These are phyloP conservation scores for Erpetoichthys calabaricus DNA, from an alignment of 2,797 vertebrate genomes.

Conservation along the genomic window DNA sequence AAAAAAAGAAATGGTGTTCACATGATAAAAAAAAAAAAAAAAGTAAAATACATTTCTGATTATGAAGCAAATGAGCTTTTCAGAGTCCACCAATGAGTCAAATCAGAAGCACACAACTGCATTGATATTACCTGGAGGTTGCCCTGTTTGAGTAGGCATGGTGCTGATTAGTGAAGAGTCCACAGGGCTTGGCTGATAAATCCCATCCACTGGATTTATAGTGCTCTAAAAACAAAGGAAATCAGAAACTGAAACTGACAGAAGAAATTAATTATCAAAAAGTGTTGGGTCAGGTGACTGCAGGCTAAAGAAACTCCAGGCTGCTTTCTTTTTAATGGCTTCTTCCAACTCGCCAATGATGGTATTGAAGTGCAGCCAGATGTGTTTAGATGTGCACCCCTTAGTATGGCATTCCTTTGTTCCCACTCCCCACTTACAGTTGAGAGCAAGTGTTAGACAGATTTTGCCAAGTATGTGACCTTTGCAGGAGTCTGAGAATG, in stretches of 20 bases:
- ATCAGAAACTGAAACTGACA: constrained; percentile 13
- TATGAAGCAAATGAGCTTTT: not conserved
- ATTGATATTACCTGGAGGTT: constrained; percentile 68
- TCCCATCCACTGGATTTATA: constrained; percentile 95
- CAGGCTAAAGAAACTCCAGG: constrained; percentile 43
- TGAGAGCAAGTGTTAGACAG: too few species aligned
- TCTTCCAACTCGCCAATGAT: too few species aligned
- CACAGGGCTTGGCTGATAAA: constrained; percentile 78
- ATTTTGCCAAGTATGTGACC: too few species aligned
- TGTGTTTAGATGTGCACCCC: too few species aligned
- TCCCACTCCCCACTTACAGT: too few species aligned
- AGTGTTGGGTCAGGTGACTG: constrained; percentile 38
- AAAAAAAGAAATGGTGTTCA: not conserved
- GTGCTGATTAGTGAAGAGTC: constrained; percentile 66
- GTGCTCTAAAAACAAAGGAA: constrained; percentile 66
- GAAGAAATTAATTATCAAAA: not conserved
- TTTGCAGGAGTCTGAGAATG: too few species aligned
- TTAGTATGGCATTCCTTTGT: too few species aligned
- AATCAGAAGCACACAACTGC: not conserved
- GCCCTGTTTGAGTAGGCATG: constrained; percentile 89
- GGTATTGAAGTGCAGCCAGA: too few species aligned
- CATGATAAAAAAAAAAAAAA: not conserved
- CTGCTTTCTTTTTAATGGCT: too few species aligned
- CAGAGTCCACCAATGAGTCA: not conserved
- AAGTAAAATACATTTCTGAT: not conserved